These are phyloP conservation scores for Pardalotus punctatus DNA, from an alignment of 2,113 vertebrate genomes.

Conservation along the genomic window DNA sequence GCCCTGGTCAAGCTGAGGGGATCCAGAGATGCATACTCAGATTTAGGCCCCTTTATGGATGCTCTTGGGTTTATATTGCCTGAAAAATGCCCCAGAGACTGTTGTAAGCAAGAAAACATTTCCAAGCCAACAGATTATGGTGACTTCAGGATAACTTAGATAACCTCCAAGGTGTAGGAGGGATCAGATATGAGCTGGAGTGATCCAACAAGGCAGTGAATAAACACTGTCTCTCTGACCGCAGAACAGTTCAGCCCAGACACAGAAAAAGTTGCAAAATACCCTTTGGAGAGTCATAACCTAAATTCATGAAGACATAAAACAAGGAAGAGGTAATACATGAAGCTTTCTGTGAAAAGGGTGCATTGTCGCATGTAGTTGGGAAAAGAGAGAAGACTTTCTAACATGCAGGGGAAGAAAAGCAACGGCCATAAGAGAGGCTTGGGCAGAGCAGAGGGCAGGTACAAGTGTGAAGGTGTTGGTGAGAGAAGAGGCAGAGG, in stretches of 20 bases:
- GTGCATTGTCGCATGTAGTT: background rate
- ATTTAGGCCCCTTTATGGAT: background rate
- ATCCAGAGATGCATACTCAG: background rate
- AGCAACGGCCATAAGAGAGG: background rate
- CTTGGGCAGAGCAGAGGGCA: background rate
- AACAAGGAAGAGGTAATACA: background rate
- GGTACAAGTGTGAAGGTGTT: background rate
- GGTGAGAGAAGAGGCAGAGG: background rate
- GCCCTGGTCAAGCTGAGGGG: background rate
- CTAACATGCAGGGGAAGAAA: background rate
- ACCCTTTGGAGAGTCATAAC: background rate
- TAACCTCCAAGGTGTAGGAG: background rate
- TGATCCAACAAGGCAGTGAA: background rate
- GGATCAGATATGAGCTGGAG: background rate
- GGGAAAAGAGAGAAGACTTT: background rate
- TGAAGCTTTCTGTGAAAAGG: background rate
- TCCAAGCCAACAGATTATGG: background rate
- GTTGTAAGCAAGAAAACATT: background rate
- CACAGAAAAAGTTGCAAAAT: background rate
- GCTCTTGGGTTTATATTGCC: background rate
- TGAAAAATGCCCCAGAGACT: background rate
- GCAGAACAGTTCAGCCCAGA: background rate
- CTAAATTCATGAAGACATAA: background rate
- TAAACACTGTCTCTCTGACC: background rate
- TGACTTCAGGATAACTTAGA: background rate